Evolutionary conservation across 2,888 invertebrate species (phyloP).

Genomic region (Smittia aterrima): DNA sequence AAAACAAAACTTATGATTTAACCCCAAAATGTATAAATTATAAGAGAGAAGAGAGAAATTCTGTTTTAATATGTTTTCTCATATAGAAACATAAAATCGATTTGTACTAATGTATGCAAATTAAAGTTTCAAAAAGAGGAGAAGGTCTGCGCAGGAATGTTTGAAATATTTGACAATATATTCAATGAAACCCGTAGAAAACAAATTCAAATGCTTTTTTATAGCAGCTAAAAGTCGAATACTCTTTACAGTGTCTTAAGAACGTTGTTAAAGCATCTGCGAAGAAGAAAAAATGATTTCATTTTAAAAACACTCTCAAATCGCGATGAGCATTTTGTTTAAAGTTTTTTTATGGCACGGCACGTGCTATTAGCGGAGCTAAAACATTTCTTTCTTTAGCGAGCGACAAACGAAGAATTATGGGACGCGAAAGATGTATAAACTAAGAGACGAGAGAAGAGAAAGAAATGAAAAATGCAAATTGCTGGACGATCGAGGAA

Average conservation of each 20-base stretch:
- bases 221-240: neutral
- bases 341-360: constrained; percentile 39
- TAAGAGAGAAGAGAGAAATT: neutral
- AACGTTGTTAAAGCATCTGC: constrained; percentile 12
- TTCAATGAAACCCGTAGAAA: neutral
- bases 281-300: constrained; percentile 28
- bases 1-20: no score
- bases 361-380: constrained; percentile 37
- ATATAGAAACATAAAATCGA: constrained; percentile 40
- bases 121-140: constrained; percentile 26
- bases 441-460: constrained; percentile 5
- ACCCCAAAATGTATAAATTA: neutral
- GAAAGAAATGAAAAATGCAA: constrained; percentile 30
- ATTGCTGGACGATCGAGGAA: constrained; percentile 13
- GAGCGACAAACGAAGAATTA: constrained; percentile 23
- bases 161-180: constrained; percentile 21
- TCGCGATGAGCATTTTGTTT: constrained; percentile 28
- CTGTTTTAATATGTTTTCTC: constrained; percentile 9
- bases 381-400: constrained; percentile 18
- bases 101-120: constrained; percentile 42
- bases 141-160: neutral
- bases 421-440: constrained; percentile 8
- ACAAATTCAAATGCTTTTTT: neutral
- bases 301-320: constrained; percentile 23
- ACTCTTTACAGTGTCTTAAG: neutral